These are phyloP conservation scores for Mandrillus leucophaeus DNA, from an alignment of 2,113 vertebrate species.

Conservation along the genomic window DNA sequence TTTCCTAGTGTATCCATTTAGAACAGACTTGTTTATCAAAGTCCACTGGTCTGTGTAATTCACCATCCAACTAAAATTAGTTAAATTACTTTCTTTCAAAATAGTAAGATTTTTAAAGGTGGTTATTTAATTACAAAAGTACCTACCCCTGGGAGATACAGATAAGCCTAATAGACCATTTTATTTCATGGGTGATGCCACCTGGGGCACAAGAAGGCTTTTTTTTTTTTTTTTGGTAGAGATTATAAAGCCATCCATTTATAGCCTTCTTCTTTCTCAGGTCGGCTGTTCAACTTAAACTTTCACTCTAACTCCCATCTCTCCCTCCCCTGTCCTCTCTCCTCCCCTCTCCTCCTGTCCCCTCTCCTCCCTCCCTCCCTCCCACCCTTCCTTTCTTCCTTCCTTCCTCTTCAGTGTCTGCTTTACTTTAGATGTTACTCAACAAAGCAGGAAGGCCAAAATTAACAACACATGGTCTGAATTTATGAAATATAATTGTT, in stretches of 20 bases:
- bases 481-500: neutral
- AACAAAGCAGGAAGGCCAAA: neutral
- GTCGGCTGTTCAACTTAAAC: neutral
- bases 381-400: neutral
- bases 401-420: neutral
- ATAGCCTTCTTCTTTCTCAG: neutral
- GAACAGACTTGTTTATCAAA: constrained; percentile 70
- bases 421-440: neutral
- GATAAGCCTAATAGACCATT: constrained; percentile 43
- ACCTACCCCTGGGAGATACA: neutral
- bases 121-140: constrained; percentile 5
- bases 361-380: too few species aligned
- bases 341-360: too few species aligned
- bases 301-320: too few species aligned
- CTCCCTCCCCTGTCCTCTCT: neutral
- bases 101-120: constrained; percentile 44
- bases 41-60: constrained; percentile 64
- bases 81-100: constrained; percentile 65
- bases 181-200: neutral
- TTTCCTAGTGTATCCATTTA: constrained; percentile 55
- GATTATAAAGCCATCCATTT: neutral
- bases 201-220: neutral
- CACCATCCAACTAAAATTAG: constrained; percentile 27
- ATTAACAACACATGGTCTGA: neutral
- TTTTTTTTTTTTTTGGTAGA: neutral